Evolutionary conservation across 92 coral and sea anemone species (phyloP), one percentile per base, ranked within the genome.

Genomic region (Palythoa heliodiscus): DNA sequence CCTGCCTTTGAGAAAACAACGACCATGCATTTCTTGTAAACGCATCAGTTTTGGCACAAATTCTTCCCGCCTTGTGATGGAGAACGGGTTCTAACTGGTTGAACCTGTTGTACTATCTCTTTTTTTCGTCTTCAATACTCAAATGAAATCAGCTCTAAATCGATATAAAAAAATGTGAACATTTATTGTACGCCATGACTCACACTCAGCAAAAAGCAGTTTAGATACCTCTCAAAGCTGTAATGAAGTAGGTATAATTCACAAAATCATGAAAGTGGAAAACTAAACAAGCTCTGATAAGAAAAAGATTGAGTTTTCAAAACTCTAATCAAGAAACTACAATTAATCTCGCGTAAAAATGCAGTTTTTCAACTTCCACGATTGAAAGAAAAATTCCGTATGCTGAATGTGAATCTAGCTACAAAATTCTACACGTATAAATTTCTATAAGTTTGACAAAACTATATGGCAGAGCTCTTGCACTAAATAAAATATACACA

Each of bases 401-500:
- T 43, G 84, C 74, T 13, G 58, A 67, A 11, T 43, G 74, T 48
- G 48, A 50, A 80, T 6, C 61, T 17, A 6, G 17, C 20, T 2
- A 19, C 43, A 77, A 16, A 54, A 16, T 43, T 19, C 69, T 48
- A n/a, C 2, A 37, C 19, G 40, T 52, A 47, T 48, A 80, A 52
- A 64, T 3, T 47, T 35, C 39, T 67, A 22, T 38, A 23, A 48
- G 23, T 23, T 40, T 43, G 64, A 68, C 15, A 23, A 24, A 64
- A 14, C 48, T 64, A 80, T 37, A 78, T 78, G 83, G 83, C 83
- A 78, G 83, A 78, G 83, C 83, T 64, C 17, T 78, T 78, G 83
- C 83, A 61, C n/a, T 78, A 78, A 9, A 55, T 54, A 40, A 77
- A 58, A 64, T n/a, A 9, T 64, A 64, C 70, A 64, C 15, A 55